phyloP scores from a whole-genome alignment of 1,140 invertebrate genomes.

The Polypedilum pembai region DNA sequence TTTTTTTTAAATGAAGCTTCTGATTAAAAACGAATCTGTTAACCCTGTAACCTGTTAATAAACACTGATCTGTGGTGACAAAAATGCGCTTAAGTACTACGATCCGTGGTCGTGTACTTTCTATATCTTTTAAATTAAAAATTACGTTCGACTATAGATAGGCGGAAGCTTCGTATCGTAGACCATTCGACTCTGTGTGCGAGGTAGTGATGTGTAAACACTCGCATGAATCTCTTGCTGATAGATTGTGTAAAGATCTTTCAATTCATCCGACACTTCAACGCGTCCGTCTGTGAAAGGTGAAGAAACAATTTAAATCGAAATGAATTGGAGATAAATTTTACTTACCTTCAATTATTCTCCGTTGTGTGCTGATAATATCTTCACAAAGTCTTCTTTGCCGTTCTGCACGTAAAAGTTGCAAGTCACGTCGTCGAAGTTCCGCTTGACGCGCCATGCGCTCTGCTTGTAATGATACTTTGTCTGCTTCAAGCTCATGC shows the following conservation, averaged over 20 bases:
- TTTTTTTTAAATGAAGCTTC: no score
- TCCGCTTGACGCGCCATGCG: constrained; percentile 76
- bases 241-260: constrained; percentile 78
- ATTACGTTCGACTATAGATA: constrained; percentile 42
- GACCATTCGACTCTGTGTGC: constrained; percentile 33
- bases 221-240: constrained; percentile 75
- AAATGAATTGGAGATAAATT: constrained; percentile 10
- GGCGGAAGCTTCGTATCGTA: constrained; percentile 42
- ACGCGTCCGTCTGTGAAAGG: constrained; percentile 54
- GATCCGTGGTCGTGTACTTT: no score
- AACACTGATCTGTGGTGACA: no score
- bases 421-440: constrained; percentile 69
- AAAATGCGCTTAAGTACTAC: no score
- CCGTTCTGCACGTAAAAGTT: constrained; percentile 73
- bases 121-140: constrained; percentile 21
- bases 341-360: constrained; percentile 71
- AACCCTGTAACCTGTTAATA: no score
- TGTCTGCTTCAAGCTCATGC: constrained; percentile 86
- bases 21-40: no score
- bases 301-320: constrained; percentile 32
- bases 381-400: constrained; percentile 82
- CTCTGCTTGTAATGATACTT: constrained; percentile 81
- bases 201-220: constrained; percentile 49
- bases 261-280: constrained; percentile 65
- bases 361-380: constrained; percentile 79